These are phyloP conservation scores for Ahaetulla prasina DNA, from an alignment of 2,113 vertebrate genomes.

Conservation along the genomic window DNA sequence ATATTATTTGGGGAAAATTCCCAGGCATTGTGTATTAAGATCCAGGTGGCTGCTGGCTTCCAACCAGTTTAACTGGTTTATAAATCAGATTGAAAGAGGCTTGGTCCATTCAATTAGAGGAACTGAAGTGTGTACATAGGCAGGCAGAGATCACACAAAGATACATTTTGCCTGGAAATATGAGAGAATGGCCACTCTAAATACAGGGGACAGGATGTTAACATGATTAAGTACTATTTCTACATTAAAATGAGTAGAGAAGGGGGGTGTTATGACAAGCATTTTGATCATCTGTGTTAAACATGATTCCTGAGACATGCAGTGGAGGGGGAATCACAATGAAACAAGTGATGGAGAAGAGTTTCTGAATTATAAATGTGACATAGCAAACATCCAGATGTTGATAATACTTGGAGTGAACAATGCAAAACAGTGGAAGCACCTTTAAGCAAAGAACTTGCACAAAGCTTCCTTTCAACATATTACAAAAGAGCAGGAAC, in stretches of 20 bases:
- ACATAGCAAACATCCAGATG: background rate
- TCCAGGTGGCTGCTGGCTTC: background rate
- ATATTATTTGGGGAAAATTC: background rate
- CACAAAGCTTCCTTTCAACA: background rate
- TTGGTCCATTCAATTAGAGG: background rate
- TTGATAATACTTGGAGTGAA: background rate
- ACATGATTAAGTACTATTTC: background rate
- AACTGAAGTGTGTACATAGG: background rate
- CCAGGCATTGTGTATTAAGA: background rate
- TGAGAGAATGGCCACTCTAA: background rate
- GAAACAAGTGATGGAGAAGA: background rate
- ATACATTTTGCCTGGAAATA: background rate
- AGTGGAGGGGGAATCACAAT: background rate
- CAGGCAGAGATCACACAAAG: background rate
- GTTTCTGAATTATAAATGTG: background rate
- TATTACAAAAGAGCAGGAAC: background rate
- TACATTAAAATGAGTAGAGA: background rate
- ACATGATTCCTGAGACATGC: background rate
- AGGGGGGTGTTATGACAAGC: background rate
- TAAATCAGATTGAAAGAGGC: background rate
- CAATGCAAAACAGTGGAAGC: background rate
- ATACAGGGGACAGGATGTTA: background rate
- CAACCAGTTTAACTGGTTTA: background rate
- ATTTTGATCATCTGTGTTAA: background rate
- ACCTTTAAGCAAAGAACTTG: background rate